Evolutionary conservation across 2,888 invertebrate species (phyloP).

Genomic region (Brenthis daphne): DNA sequence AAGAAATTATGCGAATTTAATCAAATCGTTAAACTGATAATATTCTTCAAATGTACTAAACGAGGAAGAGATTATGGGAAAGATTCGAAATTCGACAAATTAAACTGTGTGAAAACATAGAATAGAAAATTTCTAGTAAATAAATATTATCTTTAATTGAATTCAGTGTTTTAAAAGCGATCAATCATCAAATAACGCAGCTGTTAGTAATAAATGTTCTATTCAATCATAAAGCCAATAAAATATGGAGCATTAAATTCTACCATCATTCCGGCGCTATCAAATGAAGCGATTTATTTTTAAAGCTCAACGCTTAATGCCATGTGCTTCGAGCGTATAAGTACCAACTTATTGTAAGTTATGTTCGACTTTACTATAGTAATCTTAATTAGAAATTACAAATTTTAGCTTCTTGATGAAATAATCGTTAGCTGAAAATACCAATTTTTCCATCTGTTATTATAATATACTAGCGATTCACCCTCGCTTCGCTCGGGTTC

Average conservation of each 20-base stretch:
- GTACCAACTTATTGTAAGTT: conserved; percentile 15
- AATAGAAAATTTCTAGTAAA: conserved; percentile 16
- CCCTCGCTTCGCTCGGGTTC: too few species aligned
- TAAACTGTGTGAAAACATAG: background rate
- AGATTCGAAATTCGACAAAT: too few species aligned
- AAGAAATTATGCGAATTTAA: too few species aligned
- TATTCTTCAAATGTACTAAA: too few species aligned
- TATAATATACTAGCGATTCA: too few species aligned
- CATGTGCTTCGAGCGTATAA: conserved; percentile 10
- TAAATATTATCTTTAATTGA: conserved; percentile 12
- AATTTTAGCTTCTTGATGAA: background rate
- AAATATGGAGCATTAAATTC: conserved; percentile 41
- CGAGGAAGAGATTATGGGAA: too few species aligned
- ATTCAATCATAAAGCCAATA: conserved; percentile 46
- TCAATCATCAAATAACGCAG: conserved; percentile 36
- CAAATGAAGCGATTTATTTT: conserved; percentile 51
- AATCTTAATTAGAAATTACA: background rate
- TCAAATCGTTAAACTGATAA: too few species aligned
- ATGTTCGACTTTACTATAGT: conserved; percentile 2
- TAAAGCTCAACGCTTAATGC: conserved; percentile 39
- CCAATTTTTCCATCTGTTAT: too few species aligned
- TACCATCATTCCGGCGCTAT: conserved; percentile 40
- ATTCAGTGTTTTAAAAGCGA: conserved; percentile 31
- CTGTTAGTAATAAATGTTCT: conserved; percentile 41
- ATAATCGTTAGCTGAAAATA: too few species aligned